A percentile compares a stretch with the other conserved stretches of the same genome.
Conservation (phyloP, 2,888 invertebrate species). For the Andrena haemorrhoa region DNA sequence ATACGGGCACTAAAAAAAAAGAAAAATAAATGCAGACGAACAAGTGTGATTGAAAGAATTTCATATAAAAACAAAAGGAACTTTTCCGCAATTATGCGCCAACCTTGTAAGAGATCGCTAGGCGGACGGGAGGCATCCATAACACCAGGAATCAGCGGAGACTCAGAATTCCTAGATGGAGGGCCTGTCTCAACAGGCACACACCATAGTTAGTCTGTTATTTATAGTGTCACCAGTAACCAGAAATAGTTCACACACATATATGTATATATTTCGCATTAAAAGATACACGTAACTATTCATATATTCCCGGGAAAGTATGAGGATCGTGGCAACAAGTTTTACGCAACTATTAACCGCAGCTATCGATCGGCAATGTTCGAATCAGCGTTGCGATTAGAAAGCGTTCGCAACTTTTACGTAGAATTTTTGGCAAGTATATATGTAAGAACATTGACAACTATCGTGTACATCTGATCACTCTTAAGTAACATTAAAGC, state of each 20-base stretch:
- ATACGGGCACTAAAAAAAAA: constrained; percentile 31
- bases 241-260: constrained; percentile 49
- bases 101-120: constrained; percentile 86
- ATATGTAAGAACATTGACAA: constrained; percentile 23
- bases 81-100: constrained; percentile 76
- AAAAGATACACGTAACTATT: constrained; percentile 7
- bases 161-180: constrained; percentile 88
- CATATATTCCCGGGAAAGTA: constrained; percentile 3
- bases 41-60: constrained; percentile 45
- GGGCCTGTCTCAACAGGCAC: constrained; percentile 86
- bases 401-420: constrained; percentile 21
- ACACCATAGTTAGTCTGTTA: constrained; percentile 78
- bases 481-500: background rate
- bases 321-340: background rate
- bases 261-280: constrained; percentile 26
- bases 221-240: constrained; percentile 63
- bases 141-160: constrained; percentile 89
- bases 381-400: constrained; percentile 27
- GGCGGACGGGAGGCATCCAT: constrained; percentile 87
- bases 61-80: constrained; percentile 51
- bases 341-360: constrained; percentile 21
- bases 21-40: constrained; percentile 36
- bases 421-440: constrained; percentile 10
- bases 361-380: constrained; percentile 24
- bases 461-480: constrained; percentile 19